phyloP scores from a whole-genome alignment of 2,888 invertebrate species.

The Pristionchus mayeri region DNA sequence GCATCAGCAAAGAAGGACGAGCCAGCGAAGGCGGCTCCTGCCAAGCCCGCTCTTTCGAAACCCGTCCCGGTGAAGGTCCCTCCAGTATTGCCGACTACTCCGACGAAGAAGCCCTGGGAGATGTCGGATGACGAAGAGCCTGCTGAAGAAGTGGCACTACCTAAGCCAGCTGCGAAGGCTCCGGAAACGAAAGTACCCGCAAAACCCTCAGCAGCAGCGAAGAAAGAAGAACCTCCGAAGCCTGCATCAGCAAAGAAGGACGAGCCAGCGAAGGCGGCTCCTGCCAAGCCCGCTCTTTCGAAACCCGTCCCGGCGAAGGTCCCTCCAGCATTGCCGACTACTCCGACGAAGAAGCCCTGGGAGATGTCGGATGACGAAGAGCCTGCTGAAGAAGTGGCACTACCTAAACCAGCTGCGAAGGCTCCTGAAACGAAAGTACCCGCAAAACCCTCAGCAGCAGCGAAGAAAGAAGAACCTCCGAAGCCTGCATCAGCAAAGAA shows the following conservation, averaged over 20 bases:
- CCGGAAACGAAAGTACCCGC: constrained; percentile 9
- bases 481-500: not conserved
- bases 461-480: too few species aligned
- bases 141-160: not conserved
- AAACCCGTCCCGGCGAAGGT: not conserved
- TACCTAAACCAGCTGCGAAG: not conserved
- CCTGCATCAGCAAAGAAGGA: not conserved
- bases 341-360: constrained; percentile 26
- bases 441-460: not conserved
- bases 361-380: constrained; percentile 29
- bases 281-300: not conserved
- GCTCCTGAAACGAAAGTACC: not conserved
- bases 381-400: not conserved
- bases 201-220: not conserved
- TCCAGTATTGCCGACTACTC: not conserved
- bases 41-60: not conserved
- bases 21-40: not conserved
- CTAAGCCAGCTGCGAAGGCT: not conserved
- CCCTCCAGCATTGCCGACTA: not conserved
- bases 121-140: constrained; percentile 37
- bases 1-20: not conserved
- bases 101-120: constrained; percentile 24
- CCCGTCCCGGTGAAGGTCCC: not conserved
- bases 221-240: not conserved
- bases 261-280: not conserved